Percentiles rank a stretch among this genome's conserved stretches.
Conservation (phyloP, 2,888 invertebrate genomes). For the Eristalis intricaria region DNA sequence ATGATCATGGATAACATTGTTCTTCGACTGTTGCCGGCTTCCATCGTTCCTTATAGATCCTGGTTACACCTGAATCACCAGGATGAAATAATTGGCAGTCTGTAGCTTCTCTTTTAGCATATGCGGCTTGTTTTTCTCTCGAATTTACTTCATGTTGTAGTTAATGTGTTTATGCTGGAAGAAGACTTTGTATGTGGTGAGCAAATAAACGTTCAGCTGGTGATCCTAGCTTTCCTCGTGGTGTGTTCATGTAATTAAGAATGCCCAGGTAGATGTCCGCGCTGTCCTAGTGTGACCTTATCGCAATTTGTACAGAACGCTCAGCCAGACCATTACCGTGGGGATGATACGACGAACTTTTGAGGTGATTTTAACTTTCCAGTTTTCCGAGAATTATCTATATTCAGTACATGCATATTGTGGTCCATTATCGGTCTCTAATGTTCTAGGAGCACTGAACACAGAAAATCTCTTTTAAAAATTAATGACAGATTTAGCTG, state of each 20-base stretch:
- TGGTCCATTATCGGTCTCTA: conserved; percentile 1
- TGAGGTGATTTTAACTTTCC: too few species aligned
- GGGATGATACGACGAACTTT: too few species aligned
- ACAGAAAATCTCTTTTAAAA: too few species aligned
- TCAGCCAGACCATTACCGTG: background rate
- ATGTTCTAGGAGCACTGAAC: background rate
- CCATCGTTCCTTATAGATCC: background rate
- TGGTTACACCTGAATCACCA: background rate
- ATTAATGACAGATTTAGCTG: background rate
- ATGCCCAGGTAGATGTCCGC: background rate
- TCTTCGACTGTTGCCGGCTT: background rate
- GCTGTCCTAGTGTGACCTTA: background rate
- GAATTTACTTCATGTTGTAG: background rate
- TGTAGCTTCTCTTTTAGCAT: background rate
- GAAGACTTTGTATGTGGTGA: background rate
- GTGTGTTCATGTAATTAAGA: background rate
- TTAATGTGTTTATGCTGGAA: background rate
- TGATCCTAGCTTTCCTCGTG: background rate
- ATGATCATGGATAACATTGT: background rate
- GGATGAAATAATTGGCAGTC: background rate
- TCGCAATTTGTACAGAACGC: background rate
- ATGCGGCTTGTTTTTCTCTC: background rate
- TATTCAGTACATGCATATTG: background rate
- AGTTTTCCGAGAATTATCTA: background rate
- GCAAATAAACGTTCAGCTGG: background rate